Evolutionary conservation across 2,888 invertebrate genomes (phyloP), one percentile per base, ranked within the genome.

Genomic region (Zygaena filipendulae): DNA sequence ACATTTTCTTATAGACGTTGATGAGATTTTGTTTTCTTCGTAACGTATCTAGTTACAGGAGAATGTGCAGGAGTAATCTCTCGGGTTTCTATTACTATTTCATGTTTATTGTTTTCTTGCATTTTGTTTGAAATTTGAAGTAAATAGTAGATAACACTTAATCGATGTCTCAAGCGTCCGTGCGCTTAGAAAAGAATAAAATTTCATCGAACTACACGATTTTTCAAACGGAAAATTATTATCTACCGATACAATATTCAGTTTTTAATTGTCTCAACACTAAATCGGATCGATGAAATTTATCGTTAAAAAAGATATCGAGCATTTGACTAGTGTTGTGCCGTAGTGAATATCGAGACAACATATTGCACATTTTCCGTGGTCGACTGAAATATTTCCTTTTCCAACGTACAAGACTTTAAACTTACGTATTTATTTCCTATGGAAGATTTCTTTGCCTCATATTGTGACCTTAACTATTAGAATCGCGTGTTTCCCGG

Each of bases 81-180:
- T n/a, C n/a, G n/a, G n/a, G n/a, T n/a, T n/a, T n/a, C n/a, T n/a
- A n/a, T n/a, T n/a, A n/a, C n/a, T n/a, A n/a, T n/a, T n/a, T n/a
- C n/a, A n/a, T n/a, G n/a, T n/a, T n/a, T n/a, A n/a, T n/a, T n/a
- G n/a, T n/a, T n/a, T n/a, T n/a, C n/a, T 47, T 55, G 48, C 59
- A 55, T 49, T 57, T 54, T n/a, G n/a, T n/a, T n/a, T 59, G 58
- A 62, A 53, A 54, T 66, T 64, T 62, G 62, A 59, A 62, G 59
- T 64, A 67, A n/a, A 62, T 62, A 66, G 68, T 75, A 69, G 71
- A 69, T n/a, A n/a, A 75, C 72, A 71, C 72, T 74, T 71, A 69
- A 61, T 75, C 77, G 75, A 77, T 74, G 77, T 74, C 70, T 75
- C 70, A 72, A 71, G 47, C 38, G 52, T 49, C 57, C 47, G 4